Evolutionary conservation across 2,888 invertebrate species (phyloP), one percentile per base, ranked within the genome.

Genomic region (Thysanoteuthis rhombus): DNA sequence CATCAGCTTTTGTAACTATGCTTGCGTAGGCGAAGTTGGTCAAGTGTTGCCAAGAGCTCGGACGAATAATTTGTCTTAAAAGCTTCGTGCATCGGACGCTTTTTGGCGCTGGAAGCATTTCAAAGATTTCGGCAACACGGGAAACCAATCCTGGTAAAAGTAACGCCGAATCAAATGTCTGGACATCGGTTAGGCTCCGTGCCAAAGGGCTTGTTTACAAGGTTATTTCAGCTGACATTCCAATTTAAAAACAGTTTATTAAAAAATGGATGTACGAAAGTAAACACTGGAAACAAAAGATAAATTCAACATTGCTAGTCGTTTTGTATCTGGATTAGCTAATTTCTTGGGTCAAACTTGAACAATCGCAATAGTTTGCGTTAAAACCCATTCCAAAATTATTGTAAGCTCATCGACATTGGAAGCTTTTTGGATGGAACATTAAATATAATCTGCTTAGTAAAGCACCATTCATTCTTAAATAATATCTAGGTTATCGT

Each of bases 91-190:
- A n/a, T 75, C 75, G n/a, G n/a, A 75, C 75, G 75, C 75, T 75
- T n/a, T n/a, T n/a, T n/a, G 75, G 75, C n/a, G 75, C 75, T 75
- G 75, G 75, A 75, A 75, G 75, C n/a, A 75, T 75, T 75, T 75
- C 75, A 75, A 75, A 75, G 75, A 75, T n/a, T 75, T 75, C 16
- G 75, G 75, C 75, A n/a, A 75, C 75, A 75, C 75, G 75, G 75
- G 36, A 75, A 75, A 75, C 16, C 75, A n/a, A 36, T 75, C n/a
- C 36, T n/a, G 19, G 16, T 75, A 75, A 75, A 75, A 75, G 75
- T 36, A n/a, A n/a, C n/a, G n/a, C 75, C n/a, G 75, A n/a, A 75
- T 75, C 75, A 75, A 75, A 75, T 16, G n/a, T 75, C n/a, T n/a
- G 36, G n/a, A n/a, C 19, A 3, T 52, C 6, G 52, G 52, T 5